Conservation (phyloP, 1,140 invertebrate species). For the Drosophila subobscura region DNA sequence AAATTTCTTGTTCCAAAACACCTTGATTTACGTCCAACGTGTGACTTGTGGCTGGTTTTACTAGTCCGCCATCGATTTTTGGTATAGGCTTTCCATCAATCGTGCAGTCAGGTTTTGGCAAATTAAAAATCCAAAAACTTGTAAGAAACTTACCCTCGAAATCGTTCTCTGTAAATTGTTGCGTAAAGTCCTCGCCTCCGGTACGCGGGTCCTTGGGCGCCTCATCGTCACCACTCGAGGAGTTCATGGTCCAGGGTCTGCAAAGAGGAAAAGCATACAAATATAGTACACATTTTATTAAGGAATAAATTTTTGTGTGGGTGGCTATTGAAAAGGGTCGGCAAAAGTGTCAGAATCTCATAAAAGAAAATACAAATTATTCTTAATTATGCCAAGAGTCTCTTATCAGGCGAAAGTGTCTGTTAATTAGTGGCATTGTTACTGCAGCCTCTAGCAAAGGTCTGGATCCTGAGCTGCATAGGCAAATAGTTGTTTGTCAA, state of each 20-base stretch:
- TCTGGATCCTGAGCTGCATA: slow-evolving; percentile 3
- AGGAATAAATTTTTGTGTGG: no score
- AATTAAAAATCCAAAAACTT: slow-evolving; percentile 15
- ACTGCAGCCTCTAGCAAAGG: not conserved
- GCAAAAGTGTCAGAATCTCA: not conserved
- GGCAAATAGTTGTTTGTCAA: slow-evolving; percentile 25
- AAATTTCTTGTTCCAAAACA: slow-evolving; percentile 30
- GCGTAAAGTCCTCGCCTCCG: slow-evolving; percentile 87
- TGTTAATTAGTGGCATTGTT: not conserved
- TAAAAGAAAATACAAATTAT: not conserved
- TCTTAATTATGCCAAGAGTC: not conserved
- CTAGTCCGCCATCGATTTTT: slow-evolving; percentile 16
- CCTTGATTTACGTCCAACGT: slow-evolving; percentile 12
- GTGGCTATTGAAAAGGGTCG: not conserved
- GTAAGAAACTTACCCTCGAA: slow-evolving; percentile 88
- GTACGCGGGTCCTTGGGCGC: slow-evolving; percentile 93
- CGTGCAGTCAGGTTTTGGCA: slow-evolving; percentile 17
- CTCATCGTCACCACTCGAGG: slow-evolving; percentile 88
- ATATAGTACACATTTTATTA: slow-evolving; percentile 19
- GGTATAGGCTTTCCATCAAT: not conserved
- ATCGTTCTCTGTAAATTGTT: slow-evolving; percentile 93
- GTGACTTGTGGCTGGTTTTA: slow-evolving; percentile 46
- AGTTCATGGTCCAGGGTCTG: slow-evolving; percentile 87
- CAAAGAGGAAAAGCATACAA: slow-evolving; percentile 12
- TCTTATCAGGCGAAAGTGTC: slow-evolving; percentile 3